These are phyloP conservation scores for Hippoglossus stenolepis DNA, from an alignment of 2,113 vertebrate genomes.

Conservation along the genomic window DNA sequence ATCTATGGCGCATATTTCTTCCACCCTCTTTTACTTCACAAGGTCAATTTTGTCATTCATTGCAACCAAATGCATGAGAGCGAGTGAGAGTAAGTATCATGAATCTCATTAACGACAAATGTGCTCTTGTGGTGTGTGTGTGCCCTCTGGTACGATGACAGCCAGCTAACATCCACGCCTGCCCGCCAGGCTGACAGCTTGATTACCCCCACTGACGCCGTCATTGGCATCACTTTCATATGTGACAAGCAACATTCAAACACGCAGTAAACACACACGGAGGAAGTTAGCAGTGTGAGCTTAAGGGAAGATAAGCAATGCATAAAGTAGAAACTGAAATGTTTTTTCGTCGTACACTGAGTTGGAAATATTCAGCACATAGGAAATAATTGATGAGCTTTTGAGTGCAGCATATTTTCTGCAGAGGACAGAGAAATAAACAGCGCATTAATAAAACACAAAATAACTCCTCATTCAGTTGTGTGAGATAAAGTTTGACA, in stretches of 20 bases:
- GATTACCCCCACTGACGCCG: conserved; percentile 51
- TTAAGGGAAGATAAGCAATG: background rate
- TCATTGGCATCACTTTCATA: conserved; percentile 60
- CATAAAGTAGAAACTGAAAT: background rate
- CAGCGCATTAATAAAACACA: conserved; percentile 19
- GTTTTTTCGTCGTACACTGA: background rate
- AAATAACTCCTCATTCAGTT: conserved; percentile 16
- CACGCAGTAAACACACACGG: conserved; percentile 23
- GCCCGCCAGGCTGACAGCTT: conserved; percentile 48
- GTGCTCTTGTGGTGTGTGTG: conserved; percentile 2
- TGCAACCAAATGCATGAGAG: conserved; percentile 15
- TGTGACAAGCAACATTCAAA: conserved; percentile 54
- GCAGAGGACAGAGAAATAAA: conserved; percentile 9
- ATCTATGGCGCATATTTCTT: background rate
- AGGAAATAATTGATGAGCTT: conserved; percentile 4
- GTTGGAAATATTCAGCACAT: background rate
- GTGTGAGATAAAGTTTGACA: background rate
- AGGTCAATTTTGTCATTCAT: conserved; percentile 16
- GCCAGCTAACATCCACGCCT: conserved; percentile 35
- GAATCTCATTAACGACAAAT: conserved; percentile 45
- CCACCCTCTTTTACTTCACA: conserved; percentile 1
- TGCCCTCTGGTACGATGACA: conserved; percentile 26
- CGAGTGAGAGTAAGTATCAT: conserved; percentile 25
- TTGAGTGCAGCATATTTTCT: background rate
- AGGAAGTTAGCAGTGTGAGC: conserved; percentile 6